A percentile compares a stretch with the other conserved stretches of the same genome.
These are phyloP conservation scores for Pseudorectes ferrugineus DNA, from an alignment of 2,113 vertebrate species.

Conservation along the genomic window DNA sequence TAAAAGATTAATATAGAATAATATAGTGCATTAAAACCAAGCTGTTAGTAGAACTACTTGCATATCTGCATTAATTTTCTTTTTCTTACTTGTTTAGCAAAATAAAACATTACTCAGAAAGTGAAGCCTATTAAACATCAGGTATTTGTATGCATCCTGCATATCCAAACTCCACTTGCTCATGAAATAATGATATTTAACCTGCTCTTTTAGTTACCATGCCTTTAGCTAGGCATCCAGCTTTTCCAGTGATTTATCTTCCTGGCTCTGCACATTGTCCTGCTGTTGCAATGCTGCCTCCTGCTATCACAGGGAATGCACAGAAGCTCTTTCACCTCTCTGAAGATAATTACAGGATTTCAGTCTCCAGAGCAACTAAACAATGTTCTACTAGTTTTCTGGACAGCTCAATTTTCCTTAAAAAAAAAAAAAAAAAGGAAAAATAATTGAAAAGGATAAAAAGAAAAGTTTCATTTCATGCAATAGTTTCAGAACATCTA, in stretches of 20 bases:
- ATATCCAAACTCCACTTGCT: background rate
- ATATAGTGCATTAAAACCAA: background rate
- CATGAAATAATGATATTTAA: background rate
- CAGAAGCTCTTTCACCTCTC: background rate
- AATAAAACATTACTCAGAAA: background rate
- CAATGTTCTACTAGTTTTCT: background rate
- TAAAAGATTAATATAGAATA: background rate
- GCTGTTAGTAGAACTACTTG: background rate
- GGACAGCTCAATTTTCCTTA: background rate
- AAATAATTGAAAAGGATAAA: background rate
- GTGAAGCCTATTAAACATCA: background rate
- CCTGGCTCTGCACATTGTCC: background rate
- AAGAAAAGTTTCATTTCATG: background rate
- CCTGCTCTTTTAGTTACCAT: background rate
- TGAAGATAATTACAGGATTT: conserved; percentile 16
- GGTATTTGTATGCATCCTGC: background rate
- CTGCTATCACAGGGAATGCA: background rate
- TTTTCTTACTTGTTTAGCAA: background rate
- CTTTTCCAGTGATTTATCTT: background rate
- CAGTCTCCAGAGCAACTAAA: background rate
- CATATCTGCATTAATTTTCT: background rate
- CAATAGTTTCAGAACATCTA: background rate
- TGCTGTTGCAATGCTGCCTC: background rate
- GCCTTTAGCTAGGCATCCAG: background rate
- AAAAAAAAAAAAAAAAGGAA: background rate